Conservation (phyloP, 2,113 vertebrate species). For the Nestor notabilis region DNA sequence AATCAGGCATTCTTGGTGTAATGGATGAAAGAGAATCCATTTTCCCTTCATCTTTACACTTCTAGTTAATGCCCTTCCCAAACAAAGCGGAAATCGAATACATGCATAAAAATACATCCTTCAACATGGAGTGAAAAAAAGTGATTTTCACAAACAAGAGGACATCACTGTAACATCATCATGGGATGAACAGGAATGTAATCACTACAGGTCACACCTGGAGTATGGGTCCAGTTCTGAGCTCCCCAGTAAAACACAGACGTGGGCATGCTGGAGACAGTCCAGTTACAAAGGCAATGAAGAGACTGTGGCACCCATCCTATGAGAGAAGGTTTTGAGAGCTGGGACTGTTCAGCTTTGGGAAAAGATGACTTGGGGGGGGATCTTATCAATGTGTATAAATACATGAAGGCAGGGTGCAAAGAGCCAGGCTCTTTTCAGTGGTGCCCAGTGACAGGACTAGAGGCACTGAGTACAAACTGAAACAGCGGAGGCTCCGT, state of each 20-base stretch:
- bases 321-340: not conserved
- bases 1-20: not conserved
- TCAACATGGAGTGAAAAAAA: not conserved
- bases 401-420: not conserved
- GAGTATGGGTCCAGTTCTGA: not conserved
- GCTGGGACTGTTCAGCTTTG: not conserved
- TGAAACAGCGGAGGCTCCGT: not conserved
- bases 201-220: not conserved
- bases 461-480: not conserved
- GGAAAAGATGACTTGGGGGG: not conserved
- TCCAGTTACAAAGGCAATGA: not conserved
- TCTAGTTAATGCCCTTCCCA: not conserved
- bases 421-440: not conserved
- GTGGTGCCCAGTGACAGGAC: not conserved
- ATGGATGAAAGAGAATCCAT: not conserved
- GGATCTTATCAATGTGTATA: not conserved
- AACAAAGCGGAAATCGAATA: not conserved
- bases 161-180: not conserved
- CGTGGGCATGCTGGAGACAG: fast-evolving
- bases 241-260: not conserved
- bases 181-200: not conserved
- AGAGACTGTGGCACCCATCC: not conserved
- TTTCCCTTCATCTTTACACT: not conserved
- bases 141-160: not conserved
- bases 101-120: not conserved